These are phyloP conservation scores for Phylloscopus trochilus DNA, from an alignment of 2,113 vertebrate species.

Conservation along the genomic window DNA sequence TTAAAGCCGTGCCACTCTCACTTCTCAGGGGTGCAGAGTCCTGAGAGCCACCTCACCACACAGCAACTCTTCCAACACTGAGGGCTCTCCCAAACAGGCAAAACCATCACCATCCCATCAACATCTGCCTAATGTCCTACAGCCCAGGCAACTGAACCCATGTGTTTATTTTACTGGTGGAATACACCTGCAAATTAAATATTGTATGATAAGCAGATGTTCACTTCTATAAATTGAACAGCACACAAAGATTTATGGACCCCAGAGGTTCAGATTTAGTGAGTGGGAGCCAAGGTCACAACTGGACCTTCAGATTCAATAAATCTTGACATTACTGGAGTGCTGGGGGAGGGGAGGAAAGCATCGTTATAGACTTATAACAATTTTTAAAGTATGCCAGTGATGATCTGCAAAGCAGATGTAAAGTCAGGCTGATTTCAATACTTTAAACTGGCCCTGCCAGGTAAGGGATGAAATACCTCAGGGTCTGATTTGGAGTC, in stretches of 20 bases:
- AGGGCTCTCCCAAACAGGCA: slow-evolving; percentile 4
- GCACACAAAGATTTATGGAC: slow-evolving; percentile 59
- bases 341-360: slow-evolving; percentile 18
- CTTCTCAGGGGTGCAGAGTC: background rate
- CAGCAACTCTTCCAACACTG: background rate
- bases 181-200: slow-evolving; percentile 74
- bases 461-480: slow-evolving; percentile 60
- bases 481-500: slow-evolving; percentile 47
- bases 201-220: slow-evolving; percentile 70
- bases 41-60: background rate
- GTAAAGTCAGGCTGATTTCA: slow-evolving; percentile 64
- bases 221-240: slow-evolving; percentile 65
- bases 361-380: slow-evolving; percentile 50
- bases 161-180: slow-evolving; percentile 66
- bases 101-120: background rate
- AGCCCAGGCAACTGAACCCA: background rate
- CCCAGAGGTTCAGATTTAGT: slow-evolving; percentile 57
- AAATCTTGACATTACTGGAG: slow-evolving; percentile 64
- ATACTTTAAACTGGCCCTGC: slow-evolving; percentile 52
- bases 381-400: slow-evolving; percentile 51
- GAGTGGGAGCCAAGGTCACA: slow-evolving; percentile 66
- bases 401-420: slow-evolving; percentile 73
- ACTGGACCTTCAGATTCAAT: slow-evolving; percentile 71
- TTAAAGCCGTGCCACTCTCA: background rate
- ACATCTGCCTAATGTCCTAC: slow-evolving; percentile 38